Evolutionary conservation across 2,888 invertebrate species (phyloP).

Genomic region (Drosophila monieri): DNA sequence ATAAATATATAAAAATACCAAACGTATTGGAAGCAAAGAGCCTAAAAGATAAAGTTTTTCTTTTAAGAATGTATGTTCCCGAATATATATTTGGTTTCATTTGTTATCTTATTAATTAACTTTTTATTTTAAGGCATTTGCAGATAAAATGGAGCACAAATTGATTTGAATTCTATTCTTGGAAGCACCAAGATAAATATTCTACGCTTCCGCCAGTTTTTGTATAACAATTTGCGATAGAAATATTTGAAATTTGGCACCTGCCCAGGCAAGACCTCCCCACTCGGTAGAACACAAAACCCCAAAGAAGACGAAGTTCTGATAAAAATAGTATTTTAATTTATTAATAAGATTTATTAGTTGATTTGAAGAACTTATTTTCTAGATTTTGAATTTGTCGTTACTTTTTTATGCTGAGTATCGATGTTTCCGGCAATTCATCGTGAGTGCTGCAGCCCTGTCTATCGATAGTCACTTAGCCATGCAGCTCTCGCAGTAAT

Average conservation of each 20-base stretch:
- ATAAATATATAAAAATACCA: no score
- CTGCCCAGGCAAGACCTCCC: conserved; percentile 1
- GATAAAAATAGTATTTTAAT: conserved; percentile 18
- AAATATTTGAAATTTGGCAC: conserved; percentile 4
- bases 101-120: background rate
- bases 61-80: background rate
- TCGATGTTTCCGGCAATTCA: background rate
- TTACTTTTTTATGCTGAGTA: background rate
- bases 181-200: background rate
- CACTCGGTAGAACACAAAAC: no score
- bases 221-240: background rate
- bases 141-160: background rate
- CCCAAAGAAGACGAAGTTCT: background rate
- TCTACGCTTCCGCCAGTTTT: background rate
- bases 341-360: background rate
- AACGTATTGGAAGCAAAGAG: no score
- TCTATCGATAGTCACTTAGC: conserved; percentile 4
- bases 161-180: background rate
- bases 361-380: background rate
- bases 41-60: background rate
- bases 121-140: background rate
- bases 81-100: background rate
- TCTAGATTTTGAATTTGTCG: background rate
- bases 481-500: conserved; percentile 21
- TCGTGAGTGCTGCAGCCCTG: background rate